Conservation (phyloP, 2,888 invertebrate genomes). For the Acanthosoma haemorrhoidale region DNA sequence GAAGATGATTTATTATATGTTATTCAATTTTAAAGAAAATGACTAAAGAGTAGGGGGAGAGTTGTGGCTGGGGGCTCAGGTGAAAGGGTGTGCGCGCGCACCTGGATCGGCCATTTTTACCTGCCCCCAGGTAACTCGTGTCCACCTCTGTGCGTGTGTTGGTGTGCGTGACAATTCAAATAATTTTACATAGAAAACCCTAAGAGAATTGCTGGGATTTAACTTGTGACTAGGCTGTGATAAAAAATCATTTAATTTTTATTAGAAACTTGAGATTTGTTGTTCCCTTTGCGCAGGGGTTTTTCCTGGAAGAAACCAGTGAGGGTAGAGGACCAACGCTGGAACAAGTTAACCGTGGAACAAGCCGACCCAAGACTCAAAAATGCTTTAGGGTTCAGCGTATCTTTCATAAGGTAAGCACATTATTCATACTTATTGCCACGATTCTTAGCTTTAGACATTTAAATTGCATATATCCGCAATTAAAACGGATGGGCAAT, state of each 20-base stretch:
- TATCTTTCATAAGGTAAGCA: conserved; percentile 3
- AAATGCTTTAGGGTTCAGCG: background rate
- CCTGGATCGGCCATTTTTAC: background rate
- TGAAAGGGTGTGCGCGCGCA: conserved; percentile 4
- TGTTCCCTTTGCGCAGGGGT: background rate
- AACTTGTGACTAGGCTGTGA: no score
- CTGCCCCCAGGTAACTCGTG: conserved; percentile 7
- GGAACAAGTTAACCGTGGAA: background rate
- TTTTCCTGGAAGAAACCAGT: background rate
- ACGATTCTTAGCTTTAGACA: no score
- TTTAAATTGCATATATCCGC: no score
- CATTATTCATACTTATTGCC: no score
- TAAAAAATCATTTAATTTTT: background rate
- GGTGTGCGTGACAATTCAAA: background rate
- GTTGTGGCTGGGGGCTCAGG: background rate
- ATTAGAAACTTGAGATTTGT: background rate
- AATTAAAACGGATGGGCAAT: no score
- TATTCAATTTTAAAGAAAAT: no score
- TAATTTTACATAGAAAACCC: background rate
- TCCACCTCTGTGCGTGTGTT: background rate
- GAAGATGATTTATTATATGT: no score
- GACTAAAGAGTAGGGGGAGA: no score
- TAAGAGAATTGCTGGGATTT: no score
- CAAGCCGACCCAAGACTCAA: background rate
- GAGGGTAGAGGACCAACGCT: background rate